Evolutionary conservation across 2,888 invertebrate genomes (phyloP).

Genomic region (Terebella lapidaria): DNA sequence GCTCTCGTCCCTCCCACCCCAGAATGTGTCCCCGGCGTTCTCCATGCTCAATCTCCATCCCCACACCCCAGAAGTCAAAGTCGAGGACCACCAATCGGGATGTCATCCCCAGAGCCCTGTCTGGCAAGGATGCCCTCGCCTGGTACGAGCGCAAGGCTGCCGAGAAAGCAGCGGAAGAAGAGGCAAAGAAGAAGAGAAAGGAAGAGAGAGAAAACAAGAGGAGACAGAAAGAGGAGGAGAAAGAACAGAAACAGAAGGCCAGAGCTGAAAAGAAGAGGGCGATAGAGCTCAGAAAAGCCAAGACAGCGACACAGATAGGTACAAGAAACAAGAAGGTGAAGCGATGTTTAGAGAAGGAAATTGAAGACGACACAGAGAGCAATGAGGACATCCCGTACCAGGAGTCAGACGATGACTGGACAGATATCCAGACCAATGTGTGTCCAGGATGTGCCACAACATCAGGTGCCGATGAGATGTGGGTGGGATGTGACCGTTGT

Average conservation of each 20-base stretch:
- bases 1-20: too few relatives aligned
- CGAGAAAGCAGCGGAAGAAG: not conserved
- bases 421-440: not conserved
- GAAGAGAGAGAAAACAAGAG: too few relatives aligned
- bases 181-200: not conserved
- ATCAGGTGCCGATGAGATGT: not conserved
- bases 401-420: not conserved
- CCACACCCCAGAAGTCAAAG: not conserved
- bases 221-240: not conserved
- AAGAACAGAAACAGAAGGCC: not conserved
- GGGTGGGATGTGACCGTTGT: not conserved
- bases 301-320: not conserved
- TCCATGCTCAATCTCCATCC: not conserved
- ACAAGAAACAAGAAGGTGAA: not conserved
- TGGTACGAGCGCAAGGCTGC: not conserved
- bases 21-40: not conserved
- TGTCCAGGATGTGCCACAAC: not conserved
- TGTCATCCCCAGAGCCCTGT: not conserved
- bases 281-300: too few relatives aligned
- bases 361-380: not conserved
- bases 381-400: not conserved
- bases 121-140: not conserved
- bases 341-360: not conserved
- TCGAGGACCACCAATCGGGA: not conserved
- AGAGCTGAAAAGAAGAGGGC: not conserved